A percentile compares a stretch with the other conserved stretches of the same genome.
Conservation (phyloP, 1,140 invertebrate species). For the Wasmannia auropunctata region DNA sequence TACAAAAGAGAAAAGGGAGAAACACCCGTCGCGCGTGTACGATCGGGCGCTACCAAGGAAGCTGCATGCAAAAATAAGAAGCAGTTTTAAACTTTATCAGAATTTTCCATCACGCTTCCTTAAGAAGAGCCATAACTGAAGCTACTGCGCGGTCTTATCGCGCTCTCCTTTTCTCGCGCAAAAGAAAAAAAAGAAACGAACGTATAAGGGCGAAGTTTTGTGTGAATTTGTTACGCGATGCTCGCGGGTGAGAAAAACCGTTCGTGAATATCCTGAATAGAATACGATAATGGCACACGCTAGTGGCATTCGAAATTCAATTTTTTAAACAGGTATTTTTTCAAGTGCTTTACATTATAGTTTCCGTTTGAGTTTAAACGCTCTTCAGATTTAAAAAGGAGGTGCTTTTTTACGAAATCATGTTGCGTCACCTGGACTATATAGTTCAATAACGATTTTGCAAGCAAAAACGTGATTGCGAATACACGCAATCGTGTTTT, state of each 20-base stretch:
- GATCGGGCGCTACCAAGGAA: not conserved
- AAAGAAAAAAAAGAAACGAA: not conserved
- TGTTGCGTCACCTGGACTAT: not conserved
- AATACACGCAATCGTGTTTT: slow-evolving; percentile 13
- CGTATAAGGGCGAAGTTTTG: not conserved
- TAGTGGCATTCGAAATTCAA: not conserved
- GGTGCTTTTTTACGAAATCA: not conserved
- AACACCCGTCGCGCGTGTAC: not conserved
- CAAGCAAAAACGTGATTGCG: not conserved
- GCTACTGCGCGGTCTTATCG: not conserved
- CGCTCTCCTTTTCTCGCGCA: not conserved
- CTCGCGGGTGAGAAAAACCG: not conserved
- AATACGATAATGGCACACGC: not conserved
- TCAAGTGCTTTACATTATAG: not conserved
- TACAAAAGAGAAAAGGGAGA: not conserved
- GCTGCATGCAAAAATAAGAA: slow-evolving; percentile 21
- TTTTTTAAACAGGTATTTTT: not conserved
- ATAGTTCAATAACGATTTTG: not conserved
- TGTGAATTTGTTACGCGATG: slow-evolving; percentile 23
- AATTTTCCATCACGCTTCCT: slow-evolving; percentile 40
- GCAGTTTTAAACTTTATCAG: slow-evolving; percentile 19
- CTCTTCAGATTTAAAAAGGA: not conserved
- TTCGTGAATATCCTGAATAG: not conserved
- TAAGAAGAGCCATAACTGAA: slow-evolving; percentile 17
- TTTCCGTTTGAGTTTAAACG: not conserved